Conservation (phyloP, 2,113 vertebrate genomes). For the Tachycineta bicolor region DNA sequence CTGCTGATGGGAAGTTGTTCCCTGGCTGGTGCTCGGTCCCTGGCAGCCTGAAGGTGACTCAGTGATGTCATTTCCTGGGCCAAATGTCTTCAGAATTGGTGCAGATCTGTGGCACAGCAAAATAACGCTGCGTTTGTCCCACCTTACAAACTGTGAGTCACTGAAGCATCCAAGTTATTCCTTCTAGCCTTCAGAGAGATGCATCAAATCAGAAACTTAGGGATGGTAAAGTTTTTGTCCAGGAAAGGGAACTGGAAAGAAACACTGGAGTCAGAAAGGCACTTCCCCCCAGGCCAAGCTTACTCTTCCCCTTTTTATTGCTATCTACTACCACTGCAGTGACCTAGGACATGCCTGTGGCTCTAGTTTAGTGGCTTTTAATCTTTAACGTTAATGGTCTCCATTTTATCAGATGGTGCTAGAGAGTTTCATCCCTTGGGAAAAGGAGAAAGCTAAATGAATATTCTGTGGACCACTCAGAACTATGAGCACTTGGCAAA, state of each 20-base stretch:
- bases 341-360: background rate
- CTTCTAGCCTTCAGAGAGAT: background rate
- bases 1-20: background rate
- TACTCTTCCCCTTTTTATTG: background rate
- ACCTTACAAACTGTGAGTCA: background rate
- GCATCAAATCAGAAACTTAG: background rate
- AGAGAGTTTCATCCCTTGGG: background rate
- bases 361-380: background rate
- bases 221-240: background rate
- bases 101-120: rapidly evolving
- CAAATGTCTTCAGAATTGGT: background rate
- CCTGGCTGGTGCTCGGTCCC: background rate
- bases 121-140: background rate
- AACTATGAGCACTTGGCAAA: background rate
- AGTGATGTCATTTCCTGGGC: no score
- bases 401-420: background rate
- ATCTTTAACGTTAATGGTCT: background rate
- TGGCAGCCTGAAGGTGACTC: background rate
- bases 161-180: background rate
- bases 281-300: background rate
- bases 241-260: background rate
- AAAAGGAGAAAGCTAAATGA: background rate
- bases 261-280: background rate
- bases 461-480: background rate
- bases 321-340: background rate